These are phyloP conservation scores for Amiota minor DNA, from an alignment of 2,888 invertebrate genomes.

Conservation along the genomic window DNA sequence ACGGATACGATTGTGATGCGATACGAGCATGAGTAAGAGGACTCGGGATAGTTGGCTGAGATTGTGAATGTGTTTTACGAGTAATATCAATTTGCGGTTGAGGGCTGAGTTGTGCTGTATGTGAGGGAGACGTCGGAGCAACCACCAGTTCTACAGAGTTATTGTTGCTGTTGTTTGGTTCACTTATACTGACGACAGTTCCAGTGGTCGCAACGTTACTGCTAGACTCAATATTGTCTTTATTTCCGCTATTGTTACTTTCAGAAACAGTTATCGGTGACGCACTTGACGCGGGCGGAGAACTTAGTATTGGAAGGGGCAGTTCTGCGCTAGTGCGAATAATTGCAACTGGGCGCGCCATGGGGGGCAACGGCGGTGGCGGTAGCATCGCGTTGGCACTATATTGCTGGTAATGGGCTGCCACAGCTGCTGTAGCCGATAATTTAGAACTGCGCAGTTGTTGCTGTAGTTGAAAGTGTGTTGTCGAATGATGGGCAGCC, in stretches of 20 bases:
- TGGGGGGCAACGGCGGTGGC: constrained; percentile 94
- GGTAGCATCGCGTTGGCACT: constrained; percentile 95
- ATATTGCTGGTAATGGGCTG: constrained; percentile 74
- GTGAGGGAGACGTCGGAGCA: constrained; percentile 40
- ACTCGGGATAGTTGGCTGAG: constrained; percentile 37
- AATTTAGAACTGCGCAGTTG: constrained; percentile 49
- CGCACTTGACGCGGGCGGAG: constrained; percentile 78
- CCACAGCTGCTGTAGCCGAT: constrained; percentile 36
- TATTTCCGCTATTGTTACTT: constrained; percentile 11
- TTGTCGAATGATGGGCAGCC: constrained; percentile 45
- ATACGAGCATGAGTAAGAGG: constrained; percentile 61
- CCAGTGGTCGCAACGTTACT: constrained; percentile 31
- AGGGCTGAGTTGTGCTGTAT: constrained; percentile 61
- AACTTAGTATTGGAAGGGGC: constrained; percentile 76
- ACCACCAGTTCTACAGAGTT: constrained; percentile 48
- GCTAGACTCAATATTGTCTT: constrained; percentile 23
- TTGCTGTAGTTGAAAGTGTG: constrained; percentile 54
- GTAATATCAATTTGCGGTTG: constrained; percentile 49
- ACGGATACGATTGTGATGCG: constrained; percentile 74
- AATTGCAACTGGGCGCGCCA: constrained; percentile 97
- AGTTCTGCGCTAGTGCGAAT: constrained; percentile 87
- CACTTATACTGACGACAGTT: constrained; percentile 33
- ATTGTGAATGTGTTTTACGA: constrained; percentile 24
- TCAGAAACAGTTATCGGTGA: constrained; percentile 13
- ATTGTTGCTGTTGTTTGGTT: constrained; percentile 45